Base-by-base conservation (phyloP, 2,113 vertebrate species). In the Psilopogon haemacephalus region DNA sequence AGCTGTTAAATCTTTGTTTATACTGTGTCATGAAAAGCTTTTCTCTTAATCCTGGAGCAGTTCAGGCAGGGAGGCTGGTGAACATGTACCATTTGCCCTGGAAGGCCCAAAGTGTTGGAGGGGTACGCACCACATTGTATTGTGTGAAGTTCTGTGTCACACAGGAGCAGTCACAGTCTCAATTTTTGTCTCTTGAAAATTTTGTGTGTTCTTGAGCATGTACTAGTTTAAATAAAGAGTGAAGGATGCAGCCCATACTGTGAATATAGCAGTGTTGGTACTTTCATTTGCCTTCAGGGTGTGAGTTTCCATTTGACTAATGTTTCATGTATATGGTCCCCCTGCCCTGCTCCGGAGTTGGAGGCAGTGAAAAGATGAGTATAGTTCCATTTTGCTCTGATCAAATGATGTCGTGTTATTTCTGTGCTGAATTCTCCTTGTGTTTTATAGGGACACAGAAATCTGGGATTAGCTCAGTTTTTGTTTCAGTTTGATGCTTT, bases 381-480 rank as follows among this genome's bases (percentile, higher is more conserved):
- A 3, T 23, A 73, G 78, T 73, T 87, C 71, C 68, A 13, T 87
- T 95, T 79, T 83, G 30, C 68, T 86, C 75, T 58, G 33, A 24
- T 64, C 86, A 88, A 85, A 89, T 88, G 84, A 46, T 73, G 67
- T 26, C 3, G 5, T 17, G 59, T 76, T 94, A 85, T 87, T 94
- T 94, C 82, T 87, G 70, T 91, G 44, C 89, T 80, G 71, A 93
- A 56, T 94, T 72, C 32, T 78, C 63, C 50, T 56, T 84, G 50
- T 56, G 15, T 77, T 95, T 88, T 72, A 32, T 55, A 78, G 64
- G 32, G 42, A 80, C 0, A 1, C 24, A 73, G 68, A 83, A 91
- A 95, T 92, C 91, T 71, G 78, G 86, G 96, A 87, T 96, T 94
- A 95, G 78, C 85, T 95, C 32, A 26, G 56, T 93, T 95, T 93